These are phyloP conservation scores for Macrostomum lignano DNA, from an alignment of 1,140 invertebrate genomes.

Conservation along the genomic window DNA sequence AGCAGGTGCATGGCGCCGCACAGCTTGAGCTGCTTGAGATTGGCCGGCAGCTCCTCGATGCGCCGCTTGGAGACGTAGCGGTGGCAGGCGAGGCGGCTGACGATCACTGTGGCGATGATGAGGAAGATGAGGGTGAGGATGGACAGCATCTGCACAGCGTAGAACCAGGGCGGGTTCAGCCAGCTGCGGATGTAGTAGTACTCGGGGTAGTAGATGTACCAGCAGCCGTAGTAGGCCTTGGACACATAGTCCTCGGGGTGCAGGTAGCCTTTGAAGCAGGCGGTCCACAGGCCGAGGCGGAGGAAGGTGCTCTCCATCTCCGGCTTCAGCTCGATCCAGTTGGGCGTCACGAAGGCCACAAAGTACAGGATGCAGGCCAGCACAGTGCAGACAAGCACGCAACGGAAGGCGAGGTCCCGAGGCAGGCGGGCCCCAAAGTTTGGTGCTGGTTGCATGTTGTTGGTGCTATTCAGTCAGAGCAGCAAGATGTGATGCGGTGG, in stretches of 20 bases:
- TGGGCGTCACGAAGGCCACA: conserved; percentile 63
- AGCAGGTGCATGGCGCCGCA: too few species aligned
- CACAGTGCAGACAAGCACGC: conserved; percentile 8
- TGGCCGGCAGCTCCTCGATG: too few species aligned
- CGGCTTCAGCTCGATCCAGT: conserved; percentile 74
- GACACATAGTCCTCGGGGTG: conserved; percentile 69
- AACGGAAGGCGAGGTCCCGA: too few species aligned
- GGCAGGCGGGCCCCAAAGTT: too few species aligned
- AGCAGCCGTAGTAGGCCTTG: conserved; percentile 60
- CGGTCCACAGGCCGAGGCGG: conserved; percentile 81
- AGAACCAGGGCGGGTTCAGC: conserved; percentile 64
- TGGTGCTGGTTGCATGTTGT: too few species aligned
- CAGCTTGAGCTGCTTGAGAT: too few species aligned
- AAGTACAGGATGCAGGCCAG: conserved; percentile 32
- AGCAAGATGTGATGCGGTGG: too few species aligned
- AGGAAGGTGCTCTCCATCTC: conserved; percentile 63
- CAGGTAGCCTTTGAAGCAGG: conserved; percentile 66
- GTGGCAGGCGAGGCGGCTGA: too few species aligned
- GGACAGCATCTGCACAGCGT: conserved; percentile 62
- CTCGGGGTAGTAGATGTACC: conserved; percentile 65
- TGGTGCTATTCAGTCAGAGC: too few species aligned
- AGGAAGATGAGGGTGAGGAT: conserved; percentile 39
- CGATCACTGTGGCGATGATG: too few species aligned
- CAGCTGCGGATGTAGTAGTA: conserved; percentile 68
- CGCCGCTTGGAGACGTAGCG: too few species aligned